Base-by-base conservation (phyloP, 2,888 invertebrate species). In the Amphiduros pacificus region DNA sequence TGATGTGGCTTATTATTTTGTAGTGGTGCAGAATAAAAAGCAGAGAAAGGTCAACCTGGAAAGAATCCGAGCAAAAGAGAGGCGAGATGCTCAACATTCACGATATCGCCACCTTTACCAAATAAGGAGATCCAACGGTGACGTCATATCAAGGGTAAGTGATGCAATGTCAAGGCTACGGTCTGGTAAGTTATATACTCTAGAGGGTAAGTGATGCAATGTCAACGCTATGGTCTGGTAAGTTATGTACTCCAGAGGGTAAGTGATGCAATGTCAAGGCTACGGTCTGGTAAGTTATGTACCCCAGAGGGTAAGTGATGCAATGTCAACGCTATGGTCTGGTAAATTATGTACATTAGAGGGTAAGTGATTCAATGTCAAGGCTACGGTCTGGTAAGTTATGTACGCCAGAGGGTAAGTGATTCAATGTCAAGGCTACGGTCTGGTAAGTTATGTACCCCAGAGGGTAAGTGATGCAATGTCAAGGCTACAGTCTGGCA, bases 81-180 rank as follows among this genome's bases (percentile, higher is more conserved):
- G 60, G 1, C 54, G 48, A 9, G 63, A 62, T 48, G 32, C 56
- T 27, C 74, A 89, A 91, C 71, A 94, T 60, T 74, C 77, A 0
- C 71, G 78, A 77, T 95, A 94, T 82, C 89, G 92, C 71, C 95
- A 96, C 75, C 90, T 93, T 68, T 93, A 93, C 85, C 93, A 93
- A 85, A 91, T 93, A 61, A 88, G 93, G 72, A 91, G 93, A 9
- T 91, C 91, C 29, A 91, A 93, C 74, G 93, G 93, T 17, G 93
- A 93, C 83, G 92, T 93, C 68, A 92, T 93, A 71, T 91, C 92
- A 70, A 92, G 93, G 88, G 92, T 83, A 69, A 71, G 61, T 32
- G 31, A n/a, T 9, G 9, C 20, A 20, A 28, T n/a, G n/a, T 24
- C 55, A 40, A 11, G 17, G 17, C 14, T 53, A 26, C n/a, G 14